Evolutionary conservation across 1,140 invertebrate genomes (phyloP), one percentile per base, ranked within the genome.

Genomic region (Drosophila truncata): DNA sequence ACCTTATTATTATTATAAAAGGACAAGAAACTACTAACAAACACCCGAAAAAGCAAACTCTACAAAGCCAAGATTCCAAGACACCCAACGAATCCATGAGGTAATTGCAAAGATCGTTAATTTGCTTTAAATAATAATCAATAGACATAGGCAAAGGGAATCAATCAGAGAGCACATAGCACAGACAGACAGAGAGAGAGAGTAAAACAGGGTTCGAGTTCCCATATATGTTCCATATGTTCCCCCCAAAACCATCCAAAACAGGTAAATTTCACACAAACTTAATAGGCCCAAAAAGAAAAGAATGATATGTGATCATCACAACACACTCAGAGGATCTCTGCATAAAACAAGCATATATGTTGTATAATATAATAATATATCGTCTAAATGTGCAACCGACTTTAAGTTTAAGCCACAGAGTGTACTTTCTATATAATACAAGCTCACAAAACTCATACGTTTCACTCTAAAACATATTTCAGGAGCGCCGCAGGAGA

Each of bases 191-290:
- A 69, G 25, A 18, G 20, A 39, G 37, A 29, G 23, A 46, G 47
- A 55, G 35, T 35, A 37, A 58, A 41, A 72, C 33, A 46, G 57
- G 39, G 67, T 58, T 37, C 41, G 61, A 54, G 66, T 76, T 47
- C 52, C 54, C 33, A 66, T 25, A 76, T 78, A 71, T 78, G 66
- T 76, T 55, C 33, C 33, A 25, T 25, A 74, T 67, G 55, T 74
- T 52, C 10, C 77, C 77, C 44, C 55, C 54, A 37, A 37, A 37
- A 37, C 20, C 31, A 25, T 27, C 29, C 59, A 41, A 44, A 44
- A 58, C 78, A 80, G 78, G 78, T 80, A 81, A 80, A 75, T 81
- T 80, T 60, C 58, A 59, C 58, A 65, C 62, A 35, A 72, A 52
- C 69, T 50, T 2, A 23, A 5, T 37, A 57, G 29, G 54, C 35